phyloP scores from a whole-genome alignment of 2,113 vertebrate genomes.

The Macquaria ambigua region DNA sequence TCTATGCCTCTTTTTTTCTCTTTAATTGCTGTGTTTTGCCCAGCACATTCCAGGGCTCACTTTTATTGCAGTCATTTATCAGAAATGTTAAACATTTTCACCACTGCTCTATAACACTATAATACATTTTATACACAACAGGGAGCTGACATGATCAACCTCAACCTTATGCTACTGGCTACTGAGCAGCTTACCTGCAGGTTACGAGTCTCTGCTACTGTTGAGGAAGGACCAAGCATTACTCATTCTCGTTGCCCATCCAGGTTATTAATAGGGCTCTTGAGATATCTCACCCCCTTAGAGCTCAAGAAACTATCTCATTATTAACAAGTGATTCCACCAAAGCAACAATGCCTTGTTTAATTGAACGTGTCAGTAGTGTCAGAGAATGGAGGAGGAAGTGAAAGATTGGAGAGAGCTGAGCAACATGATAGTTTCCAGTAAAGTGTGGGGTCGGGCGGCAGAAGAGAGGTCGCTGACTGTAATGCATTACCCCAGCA shows the following conservation, averaged over 20 bases:
- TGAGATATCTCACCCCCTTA: constrained; percentile 35
- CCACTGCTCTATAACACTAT: neutral
- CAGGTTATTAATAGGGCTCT: constrained; percentile 47
- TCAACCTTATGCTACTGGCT: constrained; percentile 3
- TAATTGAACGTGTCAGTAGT: constrained; percentile 51
- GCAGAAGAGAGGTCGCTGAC: constrained; percentile 37
- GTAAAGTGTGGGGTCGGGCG: neutral
- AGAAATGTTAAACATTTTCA: neutral
- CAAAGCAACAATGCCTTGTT: constrained; percentile 46
- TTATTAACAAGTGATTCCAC: constrained; percentile 56
- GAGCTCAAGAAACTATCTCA: constrained; percentile 42
- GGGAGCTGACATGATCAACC: constrained; percentile 25
- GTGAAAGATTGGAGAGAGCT: constrained; percentile 19
- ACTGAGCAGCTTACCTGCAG: constrained; percentile 32
- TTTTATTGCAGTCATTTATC: neutral
- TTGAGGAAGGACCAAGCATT: constrained; percentile 31
- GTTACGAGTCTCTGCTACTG: constrained; percentile 32
- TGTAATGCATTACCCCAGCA: constrained; percentile 59
- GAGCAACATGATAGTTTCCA: constrained; percentile 26
- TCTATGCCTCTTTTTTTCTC: neutral
- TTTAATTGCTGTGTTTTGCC: neutral
- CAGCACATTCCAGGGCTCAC: neutral
- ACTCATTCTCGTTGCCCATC: constrained; percentile 20
- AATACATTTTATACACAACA: constrained; percentile 24
- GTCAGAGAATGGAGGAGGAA: constrained; percentile 23